Evolutionary conservation across 2,888 invertebrate genomes (phyloP), one percentile per base, ranked within the genome.

Genomic region (Bursaphelenchus okinawaensis): DNA sequence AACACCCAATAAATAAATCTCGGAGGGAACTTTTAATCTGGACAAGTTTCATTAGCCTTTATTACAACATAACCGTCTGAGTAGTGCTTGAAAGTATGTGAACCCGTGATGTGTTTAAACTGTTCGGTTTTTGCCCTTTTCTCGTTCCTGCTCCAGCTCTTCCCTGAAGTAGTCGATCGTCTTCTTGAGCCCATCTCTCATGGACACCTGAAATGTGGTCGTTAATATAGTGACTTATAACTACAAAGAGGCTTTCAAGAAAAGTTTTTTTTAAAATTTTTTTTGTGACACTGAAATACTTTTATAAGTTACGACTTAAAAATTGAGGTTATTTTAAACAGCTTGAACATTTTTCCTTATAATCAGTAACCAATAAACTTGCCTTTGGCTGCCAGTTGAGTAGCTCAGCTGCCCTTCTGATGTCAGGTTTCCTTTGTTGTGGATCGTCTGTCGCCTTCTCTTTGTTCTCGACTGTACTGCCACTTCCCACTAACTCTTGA

Each of bases 401-500:
- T 79, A 89, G 87, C 66, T 88, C 88, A 79, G 89, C 89, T 4
- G 98, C 98, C 64, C 91, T 86, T 0, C 88, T 88, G 74, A 99
- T 99, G 83, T 96, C 93, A 0, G 98, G 98, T 74, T 90, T 89
- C 55, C 98, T 87, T 69, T 92, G 87, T 83, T 93, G 92, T 0
- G 98, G 98, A 86, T 99, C 98, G 84, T 98, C 98, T 83, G 92
- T 90, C 56, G 94, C 90, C 4, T 92, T 91, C 22, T 90, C 89
- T 68, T 89, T 87, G 76, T 91, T 89, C 22, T 89, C 87, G 66
- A 98, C 89, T 79, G 89, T 88, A 84, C 92, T 93, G 31, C 88
- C 88, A 28, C 92, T 91, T 16, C 92, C 94, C 82, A 86, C 84
- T 55, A 86, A 72, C 51, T 84, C 77, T 62, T 82, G 81, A 52